phyloP scores from a whole-genome alignment of 1,140 invertebrate species.

The Aphelenchoides fujianensis region DNA sequence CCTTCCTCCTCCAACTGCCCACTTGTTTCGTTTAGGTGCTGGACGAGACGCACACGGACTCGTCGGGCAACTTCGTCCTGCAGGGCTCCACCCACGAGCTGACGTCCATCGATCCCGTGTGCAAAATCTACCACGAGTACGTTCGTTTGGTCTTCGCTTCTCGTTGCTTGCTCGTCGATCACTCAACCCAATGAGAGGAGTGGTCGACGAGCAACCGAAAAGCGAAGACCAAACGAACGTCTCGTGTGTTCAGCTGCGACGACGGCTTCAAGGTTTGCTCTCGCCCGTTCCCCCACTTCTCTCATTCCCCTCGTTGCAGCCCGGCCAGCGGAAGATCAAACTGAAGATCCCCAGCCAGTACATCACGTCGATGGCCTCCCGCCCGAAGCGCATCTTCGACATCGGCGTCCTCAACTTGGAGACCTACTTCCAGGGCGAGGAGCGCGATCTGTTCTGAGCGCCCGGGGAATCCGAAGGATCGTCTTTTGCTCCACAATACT shows the following conservation, averaged over 20 bases:
- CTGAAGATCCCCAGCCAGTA: constrained; percentile 48
- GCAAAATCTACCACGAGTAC: constrained; percentile 56
- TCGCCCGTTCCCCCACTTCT: no score
- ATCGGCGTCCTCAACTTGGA: constrained; percentile 49
- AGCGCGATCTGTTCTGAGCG: constrained; percentile 11
- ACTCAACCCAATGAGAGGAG: no score
- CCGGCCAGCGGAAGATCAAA: constrained; percentile 47
- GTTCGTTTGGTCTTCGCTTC: no score
- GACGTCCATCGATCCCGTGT: constrained; percentile 52
- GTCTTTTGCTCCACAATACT: no score
- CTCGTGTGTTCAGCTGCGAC: no score
- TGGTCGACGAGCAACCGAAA: no score
- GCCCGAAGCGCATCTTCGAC: constrained; percentile 38
- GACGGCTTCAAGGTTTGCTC: constrained; percentile 52
- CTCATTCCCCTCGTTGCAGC: no score
- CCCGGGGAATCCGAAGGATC: no score
- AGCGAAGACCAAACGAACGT: no score
- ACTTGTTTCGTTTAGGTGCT: no score
- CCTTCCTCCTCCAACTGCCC: no score
- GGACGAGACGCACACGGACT: constrained; percentile 32
- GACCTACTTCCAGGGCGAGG: constrained; percentile 46
- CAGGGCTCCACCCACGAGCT: constrained; percentile 40
- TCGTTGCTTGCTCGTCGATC: no score
- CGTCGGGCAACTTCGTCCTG: constrained; percentile 40
- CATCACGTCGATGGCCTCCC: constrained; percentile 32